Evolutionary conservation across 2,888 invertebrate genomes (phyloP), one percentile per base, ranked within the genome.

Genomic region (Amphipyra tragopoginis): DNA sequence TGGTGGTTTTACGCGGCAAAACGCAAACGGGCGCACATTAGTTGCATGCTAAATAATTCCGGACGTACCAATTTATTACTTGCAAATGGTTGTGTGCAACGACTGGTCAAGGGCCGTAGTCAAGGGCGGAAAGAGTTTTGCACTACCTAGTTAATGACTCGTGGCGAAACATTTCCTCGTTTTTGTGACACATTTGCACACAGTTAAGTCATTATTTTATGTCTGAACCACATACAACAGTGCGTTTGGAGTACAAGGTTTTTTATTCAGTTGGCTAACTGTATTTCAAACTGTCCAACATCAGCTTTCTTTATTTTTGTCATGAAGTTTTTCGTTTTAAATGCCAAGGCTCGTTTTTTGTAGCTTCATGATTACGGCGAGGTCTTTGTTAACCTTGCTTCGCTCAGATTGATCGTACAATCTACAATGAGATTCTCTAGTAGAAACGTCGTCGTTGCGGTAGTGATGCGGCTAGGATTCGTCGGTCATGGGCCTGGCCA

Each of bases 21-120:
- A 85, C 76, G 80, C 65, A 80, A 81, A 81, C 75, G 59, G 74
- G 65, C 50, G 66, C 65, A 70, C 78, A 79, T 80, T 83, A 79
- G 73, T 71, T 65, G 76, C 76, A 82, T 79, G 82, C 73, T 84
- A 82, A 84, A 81, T 79, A 80, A 75, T 79, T 84, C 83, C 83
- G 86, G 86, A 83, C 80, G 78, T 54, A 75, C 72, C 62, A 83
- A 84, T 84, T 84, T 85, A 85, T 85, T 80, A 72, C 75, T 66
- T 65, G 78, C 77, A 80, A 82, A 77, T 76, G 79, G 60, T 75
- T 75, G 79, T 77, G 71, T 56, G 50, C 72, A 75, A 65, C 65
- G 72, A 62, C 49, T 59, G 53, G 49, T 56, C 45, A 63, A 68
- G 78, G 76, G 73, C 56, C 61, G 68, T n/a, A 68, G 49, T 66